Evolutionary conservation across 2,797 vertebrate species (phyloP), one percentile per base, ranked within the genome.

Genomic region (Macropus fuliginosus): DNA sequence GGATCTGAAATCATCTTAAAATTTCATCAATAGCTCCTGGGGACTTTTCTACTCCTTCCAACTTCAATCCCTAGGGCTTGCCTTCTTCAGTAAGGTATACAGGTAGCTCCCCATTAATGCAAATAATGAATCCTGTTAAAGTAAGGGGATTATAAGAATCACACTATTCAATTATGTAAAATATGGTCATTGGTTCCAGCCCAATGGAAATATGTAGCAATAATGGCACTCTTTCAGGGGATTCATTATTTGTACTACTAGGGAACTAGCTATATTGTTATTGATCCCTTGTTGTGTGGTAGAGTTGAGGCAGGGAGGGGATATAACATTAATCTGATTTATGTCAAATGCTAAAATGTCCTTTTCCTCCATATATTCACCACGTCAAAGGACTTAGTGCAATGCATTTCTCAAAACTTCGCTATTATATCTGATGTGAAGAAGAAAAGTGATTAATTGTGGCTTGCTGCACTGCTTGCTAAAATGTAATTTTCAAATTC

Each of bases 401-500:
- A 89, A 95, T 97, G 52, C 91, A 90, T 96, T 98, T 98, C 95
- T 97, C 96, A 94, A 97, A 97, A 97, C 94, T 98, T 98, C 95
- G 97, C 96, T 96, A 91, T 91, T 90, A 93, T 97, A 94, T 97
- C 91, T 98, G 96, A 98, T 95, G 92, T 97, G 94, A 52, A 0
- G 95, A 98, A 98, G 96, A 98, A 98, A 97, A 97, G 97, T 97
- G 96, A 98, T 98, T 98, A 99, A 99, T 98, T 98, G 98, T 97
- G 96, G 96, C 96, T 98, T 98, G 97, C 97, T 97, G 97, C 97
- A 98, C 97, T 98, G 96, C 97, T 98, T 98, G 97, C 94, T 96
- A 98, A 98, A 98, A 92, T 98, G 97, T 95, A 98, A 98, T 99
- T 98, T 99, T 98, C 98, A 98, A 98, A 98, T 98, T 98, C 98